Percentiles rank a stretch among this genome's conserved stretches.
Evolutionary conservation across 2,888 invertebrate species (phyloP).

Genomic region (Plusia festucae): DNA sequence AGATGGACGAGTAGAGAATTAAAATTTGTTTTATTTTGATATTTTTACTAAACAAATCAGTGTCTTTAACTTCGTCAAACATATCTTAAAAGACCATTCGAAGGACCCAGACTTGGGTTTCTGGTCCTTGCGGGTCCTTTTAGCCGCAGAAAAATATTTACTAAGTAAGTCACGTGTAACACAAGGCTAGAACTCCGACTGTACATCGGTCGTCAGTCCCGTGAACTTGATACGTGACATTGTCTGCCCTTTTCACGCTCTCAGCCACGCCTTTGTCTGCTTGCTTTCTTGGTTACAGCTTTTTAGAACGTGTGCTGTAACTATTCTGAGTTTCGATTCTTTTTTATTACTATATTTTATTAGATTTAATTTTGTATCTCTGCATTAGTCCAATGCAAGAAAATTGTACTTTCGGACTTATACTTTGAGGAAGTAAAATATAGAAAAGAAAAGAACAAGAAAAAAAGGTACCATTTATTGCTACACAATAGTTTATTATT

Average conservation of each 20-base stretch:
- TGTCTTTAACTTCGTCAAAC: too few species aligned
- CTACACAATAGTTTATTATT: too few species aligned
- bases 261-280: slow-evolving; percentile 65
- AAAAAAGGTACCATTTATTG: too few species aligned
- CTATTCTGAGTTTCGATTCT: background rate
- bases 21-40: too few species aligned
- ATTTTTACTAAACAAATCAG: too few species aligned
- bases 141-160: background rate
- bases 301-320: slow-evolving; percentile 18
- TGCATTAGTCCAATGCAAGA: too few species aligned
- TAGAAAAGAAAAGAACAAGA: too few species aligned
- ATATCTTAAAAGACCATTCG: too few species aligned
- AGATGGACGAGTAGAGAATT: too few species aligned
- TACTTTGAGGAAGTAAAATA: too few species aligned
- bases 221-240: slow-evolving; percentile 90
- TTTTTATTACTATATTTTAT: background rate
- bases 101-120: too few species aligned
- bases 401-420: too few species aligned
- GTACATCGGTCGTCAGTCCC: slow-evolving; percentile 78
- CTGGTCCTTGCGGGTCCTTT: background rate
- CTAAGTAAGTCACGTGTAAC: background rate
- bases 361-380: background rate
- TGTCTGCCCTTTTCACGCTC: slow-evolving; percentile 86
- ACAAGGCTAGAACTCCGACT: slow-evolving; percentile 49
- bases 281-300: slow-evolving; percentile 67